A percentile compares a stretch with the other conserved stretches of the same genome.
Conservation (phyloP, 2,888 invertebrate genomes). For the Cynaeus angustus region DNA sequence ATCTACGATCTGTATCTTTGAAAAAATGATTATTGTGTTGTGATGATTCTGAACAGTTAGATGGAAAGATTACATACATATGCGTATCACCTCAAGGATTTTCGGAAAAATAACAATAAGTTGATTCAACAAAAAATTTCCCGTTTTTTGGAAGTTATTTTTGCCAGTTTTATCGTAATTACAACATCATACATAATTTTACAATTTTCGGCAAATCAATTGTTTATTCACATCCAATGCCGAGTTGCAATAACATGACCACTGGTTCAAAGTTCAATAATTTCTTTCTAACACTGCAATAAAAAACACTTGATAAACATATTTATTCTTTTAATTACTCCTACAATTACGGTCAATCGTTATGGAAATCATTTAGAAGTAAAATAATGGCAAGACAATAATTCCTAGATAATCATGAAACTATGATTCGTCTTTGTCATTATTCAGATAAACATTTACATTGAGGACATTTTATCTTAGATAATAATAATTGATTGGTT, state of each 20-base stretch:
- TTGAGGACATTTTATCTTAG: too few species aligned
- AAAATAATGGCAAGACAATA: not conserved
- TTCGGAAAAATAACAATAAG: too few species aligned
- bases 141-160: not conserved
- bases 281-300: slow-evolving; percentile 13
- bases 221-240: not conserved
- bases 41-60: too few species aligned
- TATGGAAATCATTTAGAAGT: not conserved
- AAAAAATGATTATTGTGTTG: not conserved
- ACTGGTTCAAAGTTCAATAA: slow-evolving; percentile 15
- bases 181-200: too few species aligned
- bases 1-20: not conserved
- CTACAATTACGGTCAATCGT: not conserved
- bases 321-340: slow-evolving; percentile 1
- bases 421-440: not conserved
- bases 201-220: too few species aligned
- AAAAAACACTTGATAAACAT: not conserved
- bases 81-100: too few species aligned
- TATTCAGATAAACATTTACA: not conserved
- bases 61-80: too few species aligned
- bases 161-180: too few species aligned
- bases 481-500: too few species aligned
- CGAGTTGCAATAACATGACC: not conserved
- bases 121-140: too few species aligned
- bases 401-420: too few species aligned